Evolutionary conservation across 2,888 invertebrate genomes (phyloP).

Genomic region (Polydrusus cervinus): DNA sequence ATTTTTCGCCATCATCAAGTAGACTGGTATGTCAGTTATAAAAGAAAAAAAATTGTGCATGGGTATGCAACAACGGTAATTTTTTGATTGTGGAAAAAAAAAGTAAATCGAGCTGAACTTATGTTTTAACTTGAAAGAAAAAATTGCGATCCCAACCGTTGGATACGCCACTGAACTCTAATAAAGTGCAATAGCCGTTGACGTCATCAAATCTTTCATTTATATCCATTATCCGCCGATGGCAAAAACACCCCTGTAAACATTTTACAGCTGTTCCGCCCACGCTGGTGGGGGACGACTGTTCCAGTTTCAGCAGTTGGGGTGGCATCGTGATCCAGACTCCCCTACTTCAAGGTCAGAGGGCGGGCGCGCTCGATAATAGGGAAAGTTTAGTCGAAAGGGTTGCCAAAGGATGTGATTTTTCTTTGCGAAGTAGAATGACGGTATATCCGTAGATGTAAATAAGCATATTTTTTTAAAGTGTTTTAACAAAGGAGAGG

Average conservation of each 20-base stretch:
- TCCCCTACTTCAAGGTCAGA: conserved; percentile 40
- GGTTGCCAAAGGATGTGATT: conserved; percentile 29
- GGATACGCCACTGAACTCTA: background rate
- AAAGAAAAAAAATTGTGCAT: no score
- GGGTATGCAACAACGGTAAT: no score
- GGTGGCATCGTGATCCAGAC: conserved; percentile 19
- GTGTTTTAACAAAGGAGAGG: no score
- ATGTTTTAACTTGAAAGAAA: no score
- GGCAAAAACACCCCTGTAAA: conserved; percentile 31
- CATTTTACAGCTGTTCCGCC: conserved; percentile 43
- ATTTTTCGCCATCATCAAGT: no score
- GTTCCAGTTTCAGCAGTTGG: conserved; percentile 18
- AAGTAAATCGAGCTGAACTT: no score
- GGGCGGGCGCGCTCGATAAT: conserved; percentile 44
- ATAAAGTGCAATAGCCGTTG: conserved; percentile 11
- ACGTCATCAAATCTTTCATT: conserved; percentile 21
- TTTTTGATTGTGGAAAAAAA: no score
- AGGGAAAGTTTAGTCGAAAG: background rate
- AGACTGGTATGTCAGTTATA: no score
- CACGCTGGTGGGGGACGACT: conserved; percentile 6
- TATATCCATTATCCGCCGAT: conserved; percentile 15
- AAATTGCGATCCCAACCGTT: no score
- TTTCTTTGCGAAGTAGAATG: background rate
- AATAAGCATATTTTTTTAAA: no score
- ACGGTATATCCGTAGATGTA: no score